A percentile compares a stretch with the other conserved stretches of the same genome.
These are phyloP conservation scores for Paraplagusia blochii DNA, from an alignment of 2,113 vertebrate genomes.

Conservation along the genomic window DNA sequence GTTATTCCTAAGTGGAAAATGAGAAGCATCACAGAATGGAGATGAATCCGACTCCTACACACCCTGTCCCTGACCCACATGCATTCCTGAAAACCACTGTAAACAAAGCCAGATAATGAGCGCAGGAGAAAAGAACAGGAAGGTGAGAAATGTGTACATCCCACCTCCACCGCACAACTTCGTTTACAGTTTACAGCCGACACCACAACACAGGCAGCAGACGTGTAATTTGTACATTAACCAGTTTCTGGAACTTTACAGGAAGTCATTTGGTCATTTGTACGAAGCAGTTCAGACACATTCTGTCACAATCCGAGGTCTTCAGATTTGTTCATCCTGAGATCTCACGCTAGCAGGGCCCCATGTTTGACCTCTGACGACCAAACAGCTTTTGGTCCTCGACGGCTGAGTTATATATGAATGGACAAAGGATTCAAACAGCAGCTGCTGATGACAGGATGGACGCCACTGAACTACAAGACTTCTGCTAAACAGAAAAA, in stretches of 20 bases:
- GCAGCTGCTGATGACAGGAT: conserved; percentile 51
- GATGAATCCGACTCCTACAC: conserved; percentile 66
- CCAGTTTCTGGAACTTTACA: no score
- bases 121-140: conserved; percentile 17
- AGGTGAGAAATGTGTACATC: conserved; percentile 2
- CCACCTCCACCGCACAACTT: no score
- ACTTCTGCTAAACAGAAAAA: conserved; percentile 26
- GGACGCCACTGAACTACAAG: conserved; percentile 34
- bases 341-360: conserved; percentile 8
- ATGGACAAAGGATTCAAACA: conserved; percentile 34
- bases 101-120: conserved; percentile 45
- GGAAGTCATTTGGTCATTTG: no score
- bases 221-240: no score
- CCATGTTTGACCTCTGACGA: conserved; percentile 30
- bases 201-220: no score
- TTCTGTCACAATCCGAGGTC: no score
- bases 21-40: conserved; percentile 52
- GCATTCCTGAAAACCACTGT: conserved; percentile 40
- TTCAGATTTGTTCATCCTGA: no score
- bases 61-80: conserved; percentile 69
- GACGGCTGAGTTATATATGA: conserved; percentile 17
- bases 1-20: conserved; percentile 54
- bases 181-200: no score
- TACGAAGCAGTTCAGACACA: no score
- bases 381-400: conserved; percentile 14